These are phyloP conservation scores for Elymnias hypermnestra DNA, from an alignment of 1,140 invertebrate species.

Conservation along the genomic window DNA sequence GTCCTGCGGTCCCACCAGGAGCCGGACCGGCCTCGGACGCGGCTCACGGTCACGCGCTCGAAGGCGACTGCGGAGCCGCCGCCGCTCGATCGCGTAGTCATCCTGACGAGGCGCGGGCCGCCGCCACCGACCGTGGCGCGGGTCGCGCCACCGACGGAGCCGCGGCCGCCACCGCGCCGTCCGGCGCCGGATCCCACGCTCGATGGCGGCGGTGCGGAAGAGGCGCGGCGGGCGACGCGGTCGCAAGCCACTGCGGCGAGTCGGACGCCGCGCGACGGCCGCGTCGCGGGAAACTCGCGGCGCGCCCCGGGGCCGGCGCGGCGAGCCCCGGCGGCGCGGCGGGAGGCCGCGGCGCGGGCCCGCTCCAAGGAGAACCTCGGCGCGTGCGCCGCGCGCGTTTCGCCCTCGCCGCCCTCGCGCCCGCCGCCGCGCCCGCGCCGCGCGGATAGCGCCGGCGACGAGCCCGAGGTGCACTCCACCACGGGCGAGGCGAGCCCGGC, in stretches of 20 bases:
- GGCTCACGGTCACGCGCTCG: slow-evolving; percentile 32
- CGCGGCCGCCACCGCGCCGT: slow-evolving; percentile 10
- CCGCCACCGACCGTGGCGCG: slow-evolving; percentile 23
- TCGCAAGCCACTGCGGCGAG: too few relatives aligned
- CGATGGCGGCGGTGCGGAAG: too few relatives aligned
- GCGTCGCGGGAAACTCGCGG: slow-evolving; percentile 49
- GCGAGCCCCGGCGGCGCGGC: slow-evolving; percentile 42
- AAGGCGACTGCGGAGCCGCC: slow-evolving; percentile 25
- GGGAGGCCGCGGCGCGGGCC: slow-evolving; percentile 23
- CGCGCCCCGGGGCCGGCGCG: slow-evolving; percentile 51
- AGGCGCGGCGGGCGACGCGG: slow-evolving; percentile 27
- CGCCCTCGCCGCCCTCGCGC: slow-evolving; percentile 26
- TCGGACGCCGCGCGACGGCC: slow-evolving; percentile 23
- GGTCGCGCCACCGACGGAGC: slow-evolving; percentile 4
- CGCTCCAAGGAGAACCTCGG: slow-evolving; percentile 51
- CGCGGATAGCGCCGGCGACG: slow-evolving; percentile 16
- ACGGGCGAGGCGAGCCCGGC: slow-evolving; percentile 25
- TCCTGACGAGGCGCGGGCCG: slow-evolving; percentile 33
- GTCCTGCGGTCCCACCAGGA: slow-evolving; percentile 64
- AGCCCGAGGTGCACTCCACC: slow-evolving; percentile 40
- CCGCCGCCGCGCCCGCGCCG: slow-evolving; percentile 23
- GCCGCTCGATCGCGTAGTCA: slow-evolving; percentile 41
- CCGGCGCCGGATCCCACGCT: slow-evolving; percentile 15
- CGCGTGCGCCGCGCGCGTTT: slow-evolving; percentile 35
- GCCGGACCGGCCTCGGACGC: slow-evolving; percentile 45